phyloP scores from a whole-genome alignment of 1,140 invertebrate genomes.

The Microvelia longipes region DNA sequence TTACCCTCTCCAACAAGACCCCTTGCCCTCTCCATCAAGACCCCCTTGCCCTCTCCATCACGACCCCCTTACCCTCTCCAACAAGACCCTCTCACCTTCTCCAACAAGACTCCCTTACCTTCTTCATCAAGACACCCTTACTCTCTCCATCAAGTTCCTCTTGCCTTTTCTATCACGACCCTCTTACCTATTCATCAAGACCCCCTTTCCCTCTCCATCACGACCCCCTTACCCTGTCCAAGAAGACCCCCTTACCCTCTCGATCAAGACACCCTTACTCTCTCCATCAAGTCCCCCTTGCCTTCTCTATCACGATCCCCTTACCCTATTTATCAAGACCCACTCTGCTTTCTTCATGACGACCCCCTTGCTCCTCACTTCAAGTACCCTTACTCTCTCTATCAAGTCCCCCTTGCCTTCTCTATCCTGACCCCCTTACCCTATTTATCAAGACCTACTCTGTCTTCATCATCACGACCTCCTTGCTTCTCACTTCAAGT shows the following conservation, averaged over 20 bases:
- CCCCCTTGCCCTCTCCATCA: background rate
- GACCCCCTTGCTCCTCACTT: too few relatives aligned
- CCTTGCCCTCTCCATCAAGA: too few relatives aligned
- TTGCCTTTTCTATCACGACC: too few relatives aligned
- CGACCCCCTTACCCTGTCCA: background rate
- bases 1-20: too few relatives aligned
- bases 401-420: background rate
- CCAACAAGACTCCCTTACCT: background rate
- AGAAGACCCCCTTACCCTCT: too few relatives aligned
- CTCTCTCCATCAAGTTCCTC: background rate
- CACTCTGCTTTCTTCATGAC: too few relatives aligned
- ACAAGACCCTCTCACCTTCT: background rate
- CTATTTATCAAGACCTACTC: background rate
- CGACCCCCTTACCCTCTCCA: background rate
- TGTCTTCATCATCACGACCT: background rate
- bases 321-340: too few relatives aligned
- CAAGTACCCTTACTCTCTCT: background rate
- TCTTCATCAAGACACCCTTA: background rate
- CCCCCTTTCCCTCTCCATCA: background rate
- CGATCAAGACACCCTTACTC: too few relatives aligned
- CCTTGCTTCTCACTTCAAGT: background rate
- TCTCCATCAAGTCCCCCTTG: background rate
- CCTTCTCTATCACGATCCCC: background rate
- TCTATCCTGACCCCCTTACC: background rate
- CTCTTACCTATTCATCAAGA: background rate